Evolutionary conservation across 2,113 vertebrate genomes (phyloP), one percentile per base, ranked within the genome.

Genomic region (Cnemophilus loriae): DNA sequence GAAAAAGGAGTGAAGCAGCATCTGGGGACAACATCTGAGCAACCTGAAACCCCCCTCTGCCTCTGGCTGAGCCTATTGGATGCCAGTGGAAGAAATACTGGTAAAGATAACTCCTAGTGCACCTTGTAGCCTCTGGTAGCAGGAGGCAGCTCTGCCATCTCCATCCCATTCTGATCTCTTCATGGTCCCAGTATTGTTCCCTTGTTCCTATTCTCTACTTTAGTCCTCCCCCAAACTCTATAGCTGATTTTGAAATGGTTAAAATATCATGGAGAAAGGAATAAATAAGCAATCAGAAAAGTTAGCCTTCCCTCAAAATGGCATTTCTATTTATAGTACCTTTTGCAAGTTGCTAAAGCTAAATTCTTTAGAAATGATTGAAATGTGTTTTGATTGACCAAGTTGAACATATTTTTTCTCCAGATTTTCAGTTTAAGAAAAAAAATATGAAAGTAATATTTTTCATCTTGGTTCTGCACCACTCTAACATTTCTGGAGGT

Each of bases 211-310:
- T 46, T 69, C 41, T 85, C 46, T 73, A 2, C 17, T 69, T 85
- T 57, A 70, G 37, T 37, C 18, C 13, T 73, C 30, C 26, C 11
- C 20, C 18, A 50, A 46, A 52, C 4, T 83, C 14, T 17, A 3
- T 13, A 85, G 10, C 19, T 91, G 75, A 69, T 93, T 87, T 60
- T 75, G 39, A 76, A 92, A 59, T 74, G 21, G 55, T 83, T 90
- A 46, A 86, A 90, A 83, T 46, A 65, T 53, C n/a, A 57, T 2
- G 13, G 82, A 84, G 68, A 69, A 80, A 83, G 50, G 23, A 88
- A 65, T 88, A 93, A 93, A 73, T 18, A 90, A 77, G 63, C 60
- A 73, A 85, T 80, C 77, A 74, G 73, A 89, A 95, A 94, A 91
- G 64, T 84, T 81, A 71, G 33, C 67, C 47, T 92, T 90, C 50